phyloP scores from a whole-genome alignment of 2,113 vertebrate species.

The Epinephelus moara region DNA sequence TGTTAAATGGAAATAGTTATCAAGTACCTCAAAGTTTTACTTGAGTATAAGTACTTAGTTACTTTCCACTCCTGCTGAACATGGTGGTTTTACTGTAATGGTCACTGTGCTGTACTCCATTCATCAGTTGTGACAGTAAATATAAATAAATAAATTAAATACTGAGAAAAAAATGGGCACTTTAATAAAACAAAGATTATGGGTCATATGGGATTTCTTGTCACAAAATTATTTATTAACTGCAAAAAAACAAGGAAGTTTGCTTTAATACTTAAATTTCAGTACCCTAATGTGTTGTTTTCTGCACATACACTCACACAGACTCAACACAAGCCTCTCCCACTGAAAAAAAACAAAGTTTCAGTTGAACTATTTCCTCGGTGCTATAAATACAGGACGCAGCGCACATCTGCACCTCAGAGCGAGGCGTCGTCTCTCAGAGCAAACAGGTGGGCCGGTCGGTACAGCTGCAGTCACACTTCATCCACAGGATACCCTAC shows the following conservation, averaged over 20 bases:
- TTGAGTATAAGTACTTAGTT: too few species aligned
- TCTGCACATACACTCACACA: not conserved
- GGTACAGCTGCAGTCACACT: constrained; percentile 18
- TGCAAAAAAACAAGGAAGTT: not conserved
- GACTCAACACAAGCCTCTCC: constrained; percentile 66
- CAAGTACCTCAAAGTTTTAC: too few species aligned
- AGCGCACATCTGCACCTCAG: constrained; percentile 55
- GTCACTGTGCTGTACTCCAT: not conserved
- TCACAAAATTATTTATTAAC: not conserved
- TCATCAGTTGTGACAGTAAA: not conserved
- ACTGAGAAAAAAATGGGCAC: not conserved
- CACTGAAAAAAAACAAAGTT: constrained; percentile 38
- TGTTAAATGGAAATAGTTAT: too few species aligned
- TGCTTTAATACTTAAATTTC: not conserved
- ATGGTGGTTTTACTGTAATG: not conserved
- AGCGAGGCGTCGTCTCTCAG: constrained; percentile 58
- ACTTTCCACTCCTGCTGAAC: too few species aligned
- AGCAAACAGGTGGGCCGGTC: constrained; percentile 65
- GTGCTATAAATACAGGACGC: constrained; percentile 74
- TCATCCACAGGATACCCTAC: constrained; percentile 22
- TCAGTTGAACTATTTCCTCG: constrained; percentile 66
- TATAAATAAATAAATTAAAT: not conserved
- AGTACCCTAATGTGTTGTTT: not conserved
- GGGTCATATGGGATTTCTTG: too few species aligned
- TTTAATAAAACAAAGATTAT: not conserved